A percentile compares a stretch with the other conserved stretches of the same genome.
phyloP scores from a whole-genome alignment of 2,888 invertebrate genomes.

The Aradus depressus region DNA sequence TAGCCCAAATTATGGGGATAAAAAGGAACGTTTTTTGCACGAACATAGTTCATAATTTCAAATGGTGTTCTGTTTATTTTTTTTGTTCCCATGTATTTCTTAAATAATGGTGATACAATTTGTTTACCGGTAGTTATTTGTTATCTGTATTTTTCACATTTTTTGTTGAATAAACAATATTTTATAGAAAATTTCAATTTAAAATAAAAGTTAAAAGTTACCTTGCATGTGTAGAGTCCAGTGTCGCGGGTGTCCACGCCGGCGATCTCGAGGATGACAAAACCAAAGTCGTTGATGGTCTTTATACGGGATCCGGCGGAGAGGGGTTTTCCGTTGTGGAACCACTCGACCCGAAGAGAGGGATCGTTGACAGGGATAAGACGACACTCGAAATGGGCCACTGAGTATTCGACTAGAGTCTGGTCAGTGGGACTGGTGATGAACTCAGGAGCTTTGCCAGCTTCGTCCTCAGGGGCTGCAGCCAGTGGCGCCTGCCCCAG shows the following conservation, averaged over 20 bases:
- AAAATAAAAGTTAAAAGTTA: no score
- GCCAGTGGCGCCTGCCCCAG: slow-evolving; percentile 58
- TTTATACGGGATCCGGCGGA: slow-evolving; percentile 85
- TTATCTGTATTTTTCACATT: no score
- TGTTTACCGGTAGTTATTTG: no score
- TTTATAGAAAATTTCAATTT: no score
- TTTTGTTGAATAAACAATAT: no score
- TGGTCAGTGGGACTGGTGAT: slow-evolving; percentile 77
- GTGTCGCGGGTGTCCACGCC: slow-evolving; percentile 88
- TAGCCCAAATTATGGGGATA: no score
- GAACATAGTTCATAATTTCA: neutral
- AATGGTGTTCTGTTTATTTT: neutral
- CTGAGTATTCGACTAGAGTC: slow-evolving; percentile 69
- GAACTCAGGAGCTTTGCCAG: slow-evolving; percentile 81
- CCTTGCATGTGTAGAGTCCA: slow-evolving; percentile 80
- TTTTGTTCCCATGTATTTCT: neutral
- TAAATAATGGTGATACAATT: neutral
- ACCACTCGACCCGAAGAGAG: slow-evolving; percentile 94
- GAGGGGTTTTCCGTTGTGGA: slow-evolving; percentile 88
- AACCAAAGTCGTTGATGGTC: slow-evolving; percentile 94
- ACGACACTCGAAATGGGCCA: slow-evolving; percentile 88
- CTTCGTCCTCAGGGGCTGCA: slow-evolving; percentile 62
- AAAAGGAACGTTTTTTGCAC: no score
- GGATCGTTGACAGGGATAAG: slow-evolving; percentile 82
- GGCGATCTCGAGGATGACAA: slow-evolving; percentile 89